Evolutionary conservation across 2,888 invertebrate genomes (phyloP), one percentile per base, ranked within the genome.

Genomic region (Nemurella pictetii): DNA sequence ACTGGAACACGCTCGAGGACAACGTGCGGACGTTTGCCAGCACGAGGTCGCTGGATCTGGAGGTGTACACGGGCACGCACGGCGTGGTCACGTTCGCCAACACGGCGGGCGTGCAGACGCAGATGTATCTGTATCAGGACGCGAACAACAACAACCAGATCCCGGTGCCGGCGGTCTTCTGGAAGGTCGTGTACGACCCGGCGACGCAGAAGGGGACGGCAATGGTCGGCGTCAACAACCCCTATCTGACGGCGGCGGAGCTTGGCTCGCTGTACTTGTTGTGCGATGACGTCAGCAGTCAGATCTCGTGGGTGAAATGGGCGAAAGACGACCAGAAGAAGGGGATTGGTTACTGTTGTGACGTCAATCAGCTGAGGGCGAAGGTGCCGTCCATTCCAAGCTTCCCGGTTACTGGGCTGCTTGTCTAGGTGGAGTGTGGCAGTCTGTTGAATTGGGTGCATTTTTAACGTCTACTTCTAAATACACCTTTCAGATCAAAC

Each of bases 271-370:
- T 92, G 85, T 90, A 94, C 87, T 55, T 12, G 55, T 55, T 55
- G 20, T 94, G 94, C 88, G 87, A 89, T 26, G 91, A 92, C 80
- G 91, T 94, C 87, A 90, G 89, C 87, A 12, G 83, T 72, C 80
- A 86, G 86, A 88, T 90, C 55, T 78, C 87, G 0, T 94, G 94
- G 94, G 89, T 94, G n/a, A 89, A 88, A 0, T 94, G 93, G 93
- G 89, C 90, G 25, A 90, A 91, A 0, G 90, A 92, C 85, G 90
- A 92, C 87, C 89, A 92, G 32, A 90, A 90, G 85, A 88, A 91
- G 26, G 94, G 94, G 0, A 92, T 93, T 89, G 92, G 93, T 81
- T 94, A 94, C 89, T 94, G 93, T 87, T 94, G 94, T 88, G 90
- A 91, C 0, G 90, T 94, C 28, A 90, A 91, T 27, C 93, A 93